Evolutionary conservation across 2,797 vertebrate species (phyloP).

Genomic region (Diceros bicornis): DNA sequence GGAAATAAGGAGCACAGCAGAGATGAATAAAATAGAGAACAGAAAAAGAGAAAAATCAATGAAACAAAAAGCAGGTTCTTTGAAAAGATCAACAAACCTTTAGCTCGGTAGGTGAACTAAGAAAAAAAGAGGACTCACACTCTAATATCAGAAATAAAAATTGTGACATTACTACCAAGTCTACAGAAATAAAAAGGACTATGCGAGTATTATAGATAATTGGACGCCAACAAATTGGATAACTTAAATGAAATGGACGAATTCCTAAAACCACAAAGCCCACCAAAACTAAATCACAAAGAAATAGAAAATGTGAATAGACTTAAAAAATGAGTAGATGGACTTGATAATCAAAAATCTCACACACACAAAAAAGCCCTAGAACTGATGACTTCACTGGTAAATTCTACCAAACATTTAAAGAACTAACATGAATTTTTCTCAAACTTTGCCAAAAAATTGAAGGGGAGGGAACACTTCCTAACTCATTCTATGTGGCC

Average conservation of each 20-base stretch:
- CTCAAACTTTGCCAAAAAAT: not conserved
- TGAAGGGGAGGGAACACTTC: not conserved
- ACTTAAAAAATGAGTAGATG: not conserved
- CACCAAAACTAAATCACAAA: not conserved
- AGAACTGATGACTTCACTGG: not conserved
- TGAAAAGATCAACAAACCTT: not conserved
- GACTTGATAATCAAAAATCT: not conserved
- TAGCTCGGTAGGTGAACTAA: not conserved
- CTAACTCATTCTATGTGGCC: not conserved
- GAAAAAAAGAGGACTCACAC: not conserved
- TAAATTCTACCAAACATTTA: not conserved
- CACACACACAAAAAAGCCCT: not conserved
- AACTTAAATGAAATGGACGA: not conserved
- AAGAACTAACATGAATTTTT: not conserved
- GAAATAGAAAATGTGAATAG: not conserved
- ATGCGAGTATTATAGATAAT: not conserved
- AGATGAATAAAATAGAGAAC: not conserved
- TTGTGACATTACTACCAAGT: not conserved
- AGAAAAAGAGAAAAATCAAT: not conserved
- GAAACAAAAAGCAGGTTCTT: not conserved
- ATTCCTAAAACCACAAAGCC: not conserved
- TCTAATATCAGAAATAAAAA: not conserved
- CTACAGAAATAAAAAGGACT: conserved; percentile 9
- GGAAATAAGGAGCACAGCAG: not conserved
- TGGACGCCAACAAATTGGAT: not conserved